Evolutionary conservation across 2,797 vertebrate species (phyloP), one percentile per base, ranked within the genome.

Genomic region (Emys orbicularis): DNA sequence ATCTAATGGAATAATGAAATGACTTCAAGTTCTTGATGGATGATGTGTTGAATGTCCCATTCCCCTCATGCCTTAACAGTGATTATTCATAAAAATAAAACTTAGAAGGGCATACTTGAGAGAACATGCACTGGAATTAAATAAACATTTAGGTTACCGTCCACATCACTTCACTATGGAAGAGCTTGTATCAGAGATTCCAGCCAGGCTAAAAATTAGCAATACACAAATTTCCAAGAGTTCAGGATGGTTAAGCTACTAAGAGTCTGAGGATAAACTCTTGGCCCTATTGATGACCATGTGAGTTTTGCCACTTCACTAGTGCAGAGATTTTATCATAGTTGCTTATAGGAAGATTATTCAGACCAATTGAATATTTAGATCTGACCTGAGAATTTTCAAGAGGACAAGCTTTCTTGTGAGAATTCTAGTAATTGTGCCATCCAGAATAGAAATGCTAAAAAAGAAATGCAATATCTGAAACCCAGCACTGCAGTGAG

Each of bases 161-260:
- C 23, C 37, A 74, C 23, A 27, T 44, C 10, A 74, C 2, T 8
- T 44, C 12, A 2, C 13, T 11, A 2, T 4, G 25, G 34, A n/a
- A 65, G 16, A 65, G 34, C 61, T 34, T 65, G 31, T 65, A 18
- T 65, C 31, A 18, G 6, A 12, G 12, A 9, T 37, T 65, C 25
- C 13, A 54, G 27, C 13, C 56, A 29, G 31, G 52, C 5, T 37
- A 79, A n/a, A 16, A 89, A 6, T 7, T 50, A 86, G 7, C 25
- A 50, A 6, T 15, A 21, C 21, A 29, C 5, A 0, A 1, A 12
- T 74, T 56, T 68, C 3, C 13, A 0, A 31, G 57, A 84, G 10
- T 50, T 84, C 23, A 21, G 68, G 11, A 19, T 41, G 21, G 41
- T 74, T 41, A 74, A 15, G 41, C 72, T 25, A 74, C 37, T 74